Evolutionary conservation across 2,797 vertebrate species (phyloP).

Genomic region (Gallinago stenura): DNA sequence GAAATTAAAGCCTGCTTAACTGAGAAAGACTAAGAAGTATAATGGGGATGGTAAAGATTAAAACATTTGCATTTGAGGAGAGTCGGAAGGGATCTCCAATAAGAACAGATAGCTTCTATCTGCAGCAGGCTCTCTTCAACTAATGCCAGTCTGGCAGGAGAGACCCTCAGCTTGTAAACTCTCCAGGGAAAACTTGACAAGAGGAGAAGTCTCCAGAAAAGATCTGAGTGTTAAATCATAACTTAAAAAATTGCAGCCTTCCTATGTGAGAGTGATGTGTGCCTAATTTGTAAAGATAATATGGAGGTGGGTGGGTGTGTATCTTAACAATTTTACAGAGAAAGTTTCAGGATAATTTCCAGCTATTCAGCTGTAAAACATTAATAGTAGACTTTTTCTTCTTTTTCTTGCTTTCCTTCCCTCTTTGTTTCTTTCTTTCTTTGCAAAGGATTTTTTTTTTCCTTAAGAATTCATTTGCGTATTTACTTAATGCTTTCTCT

Average conservation of each 20-base stretch:
- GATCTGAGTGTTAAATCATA: not conserved
- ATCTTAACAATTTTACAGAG: not conserved
- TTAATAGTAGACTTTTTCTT: not conserved
- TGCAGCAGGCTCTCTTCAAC: not conserved
- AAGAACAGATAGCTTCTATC: not conserved
- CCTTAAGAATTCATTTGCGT: not conserved
- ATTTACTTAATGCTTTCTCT: not conserved
- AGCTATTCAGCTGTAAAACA: not conserved
- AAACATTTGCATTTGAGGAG: not conserved
- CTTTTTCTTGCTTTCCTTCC: not conserved
- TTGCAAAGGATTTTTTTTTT: not conserved
- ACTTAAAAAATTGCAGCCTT: not conserved
- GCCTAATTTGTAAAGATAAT: not conserved
- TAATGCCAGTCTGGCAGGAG: not conserved
- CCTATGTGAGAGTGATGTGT: not conserved
- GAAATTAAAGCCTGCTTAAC: constrained; percentile 17
- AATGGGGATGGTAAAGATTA: not conserved
- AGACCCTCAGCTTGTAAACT: not conserved
- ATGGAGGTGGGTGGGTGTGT: not conserved
- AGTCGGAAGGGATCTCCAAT: not conserved
- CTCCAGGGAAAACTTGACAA: not conserved
- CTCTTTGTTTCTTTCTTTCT: not conserved
- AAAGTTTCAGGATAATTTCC: not conserved
- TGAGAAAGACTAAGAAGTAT: not conserved
- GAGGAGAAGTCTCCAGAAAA: not conserved